Conservation (phyloP, 92 coral and sea anemone genomes). For the Porites divaricata region DNA sequence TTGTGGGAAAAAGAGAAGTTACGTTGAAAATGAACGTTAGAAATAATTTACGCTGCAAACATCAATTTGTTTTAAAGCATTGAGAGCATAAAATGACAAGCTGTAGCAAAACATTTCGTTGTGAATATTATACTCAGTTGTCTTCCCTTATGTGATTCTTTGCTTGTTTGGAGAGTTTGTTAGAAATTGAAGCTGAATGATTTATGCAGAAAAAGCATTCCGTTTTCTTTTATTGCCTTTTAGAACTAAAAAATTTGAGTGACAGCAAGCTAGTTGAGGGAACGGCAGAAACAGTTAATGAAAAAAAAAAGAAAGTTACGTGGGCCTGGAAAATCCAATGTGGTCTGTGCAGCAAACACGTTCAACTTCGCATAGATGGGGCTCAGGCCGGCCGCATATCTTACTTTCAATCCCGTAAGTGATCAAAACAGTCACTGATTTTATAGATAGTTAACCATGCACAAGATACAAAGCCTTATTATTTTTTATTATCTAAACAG, state of each 20-base stretch:
- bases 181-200: slow-evolving; percentile 11
- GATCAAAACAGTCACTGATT: no score
- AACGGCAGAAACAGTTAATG: slow-evolving; percentile 11
- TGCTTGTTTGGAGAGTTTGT: slow-evolving; percentile 14
- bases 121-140: slow-evolving; percentile 19
- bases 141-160: slow-evolving; percentile 10
- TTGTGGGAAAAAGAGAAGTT: no score
- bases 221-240: no score
- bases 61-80: neutral
- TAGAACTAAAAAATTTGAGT: slow-evolving; percentile 42
- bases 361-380: slow-evolving; percentile 31
- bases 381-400: slow-evolving; percentile 12
- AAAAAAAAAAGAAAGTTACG: slow-evolving; percentile 27
- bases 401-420: slow-evolving; percentile 38
- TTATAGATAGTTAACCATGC: no score
- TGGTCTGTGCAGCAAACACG: slow-evolving; percentile 36
- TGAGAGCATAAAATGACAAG: no score
- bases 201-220: no score
- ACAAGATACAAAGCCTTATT: no score
- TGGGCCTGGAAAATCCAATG: slow-evolving; percentile 63
- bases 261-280: slow-evolving; percentile 47
- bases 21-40: no score
- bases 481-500: no score
- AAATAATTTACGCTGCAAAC: neutral
- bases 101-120: slow-evolving; percentile 9